Evolutionary conservation across 2,888 invertebrate genomes (phyloP).

Genomic region (Torymus texanus): DNA sequence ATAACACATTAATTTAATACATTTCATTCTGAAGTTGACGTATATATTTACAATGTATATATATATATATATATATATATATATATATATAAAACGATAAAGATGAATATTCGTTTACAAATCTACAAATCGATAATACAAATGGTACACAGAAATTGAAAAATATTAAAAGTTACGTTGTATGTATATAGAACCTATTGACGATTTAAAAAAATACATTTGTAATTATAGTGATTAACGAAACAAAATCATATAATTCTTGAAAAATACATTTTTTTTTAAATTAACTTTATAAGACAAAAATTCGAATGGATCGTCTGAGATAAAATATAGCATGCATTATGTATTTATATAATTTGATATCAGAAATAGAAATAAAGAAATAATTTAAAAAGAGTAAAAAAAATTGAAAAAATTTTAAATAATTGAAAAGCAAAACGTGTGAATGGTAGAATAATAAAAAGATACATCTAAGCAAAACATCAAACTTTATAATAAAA

Average conservation of each 20-base stretch:
- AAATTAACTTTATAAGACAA: background rate
- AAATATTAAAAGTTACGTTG: too few species aligned
- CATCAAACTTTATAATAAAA: constrained; percentile 39
- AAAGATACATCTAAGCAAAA: constrained; percentile 37
- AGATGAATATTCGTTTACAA: too few species aligned
- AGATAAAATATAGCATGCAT: constrained; percentile 39
- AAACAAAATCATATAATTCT: too few species aligned
- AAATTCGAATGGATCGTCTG: constrained; percentile 54
- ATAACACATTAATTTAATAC: background rate
- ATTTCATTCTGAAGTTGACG: background rate
- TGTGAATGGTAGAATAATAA: background rate
- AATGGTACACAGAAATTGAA: too few species aligned
- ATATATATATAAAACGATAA: background rate
- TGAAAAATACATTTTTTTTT: too few species aligned
- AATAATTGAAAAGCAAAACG: constrained; percentile 27
- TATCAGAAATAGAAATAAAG: constrained; percentile 20
- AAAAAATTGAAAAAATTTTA: constrained; percentile 14
- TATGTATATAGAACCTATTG: too few species aligned
- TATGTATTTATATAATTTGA: constrained; percentile 21
- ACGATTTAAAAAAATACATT: too few species aligned
- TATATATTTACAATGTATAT: background rate
- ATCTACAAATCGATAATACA: too few species aligned
- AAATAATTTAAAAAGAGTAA: constrained; percentile 1
- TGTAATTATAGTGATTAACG: too few species aligned
- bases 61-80: too few species aligned